These are phyloP conservation scores for Limanda limanda DNA, from an alignment of 2,113 vertebrate species.

Conservation along the genomic window DNA sequence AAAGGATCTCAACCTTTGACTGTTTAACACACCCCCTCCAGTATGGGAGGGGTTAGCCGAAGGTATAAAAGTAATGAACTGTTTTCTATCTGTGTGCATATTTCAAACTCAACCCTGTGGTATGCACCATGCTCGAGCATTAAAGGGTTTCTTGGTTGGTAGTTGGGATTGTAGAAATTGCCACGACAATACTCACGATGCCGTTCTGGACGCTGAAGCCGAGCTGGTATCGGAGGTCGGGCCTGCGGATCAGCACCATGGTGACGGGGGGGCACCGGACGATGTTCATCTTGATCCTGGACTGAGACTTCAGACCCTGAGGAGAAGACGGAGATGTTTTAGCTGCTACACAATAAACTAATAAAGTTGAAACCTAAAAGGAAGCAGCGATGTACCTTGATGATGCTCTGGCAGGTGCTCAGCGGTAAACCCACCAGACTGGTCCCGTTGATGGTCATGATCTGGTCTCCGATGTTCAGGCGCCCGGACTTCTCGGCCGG, in stretches of 20 bases:
- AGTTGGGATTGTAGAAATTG: too few species aligned
- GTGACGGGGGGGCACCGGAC: conserved; percentile 97
- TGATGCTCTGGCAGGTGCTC: conserved; percentile 98
- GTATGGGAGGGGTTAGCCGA: too few species aligned
- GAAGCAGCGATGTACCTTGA: conserved; percentile 86
- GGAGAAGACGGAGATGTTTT: conserved; percentile 10
- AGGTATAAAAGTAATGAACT: too few species aligned
- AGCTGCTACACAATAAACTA: background rate
- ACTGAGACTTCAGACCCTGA: conserved; percentile 96
- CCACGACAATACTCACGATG: conserved; percentile 96
- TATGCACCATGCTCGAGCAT: too few species aligned
- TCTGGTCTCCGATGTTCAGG: conserved; percentile 98
- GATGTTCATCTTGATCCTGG: conserved; percentile 95
- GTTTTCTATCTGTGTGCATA: too few species aligned
- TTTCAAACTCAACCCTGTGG: too few species aligned
- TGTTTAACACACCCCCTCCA: too few species aligned
- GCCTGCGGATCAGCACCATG: conserved; percentile 95
- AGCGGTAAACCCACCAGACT: conserved; percentile 97
- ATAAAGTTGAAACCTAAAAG: too few species aligned
- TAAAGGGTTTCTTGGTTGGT: too few species aligned
- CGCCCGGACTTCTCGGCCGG: conserved; percentile 94
- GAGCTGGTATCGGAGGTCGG: conserved; percentile 95
- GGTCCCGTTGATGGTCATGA: conserved; percentile 98
- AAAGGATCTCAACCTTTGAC: too few species aligned
- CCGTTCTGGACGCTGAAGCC: conserved; percentile 99